Percentiles rank a stretch among this genome's conserved stretches.
phyloP scores from a whole-genome alignment of 2,888 invertebrate genomes.

The Metellina segmentata region DNA sequence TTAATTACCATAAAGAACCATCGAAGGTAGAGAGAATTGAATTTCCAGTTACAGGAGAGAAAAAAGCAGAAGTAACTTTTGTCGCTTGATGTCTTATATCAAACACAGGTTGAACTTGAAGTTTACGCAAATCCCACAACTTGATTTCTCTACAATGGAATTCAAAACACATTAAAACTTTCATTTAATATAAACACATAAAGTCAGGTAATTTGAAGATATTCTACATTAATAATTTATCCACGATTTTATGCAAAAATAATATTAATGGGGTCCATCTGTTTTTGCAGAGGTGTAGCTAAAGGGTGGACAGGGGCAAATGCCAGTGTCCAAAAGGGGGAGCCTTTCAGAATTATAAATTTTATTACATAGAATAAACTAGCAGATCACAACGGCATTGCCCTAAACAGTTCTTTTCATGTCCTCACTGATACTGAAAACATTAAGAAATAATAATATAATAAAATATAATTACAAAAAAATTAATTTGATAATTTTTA shows the following conservation, averaged over 20 bases:
- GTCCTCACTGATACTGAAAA: too few species aligned
- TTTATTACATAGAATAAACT: too few species aligned
- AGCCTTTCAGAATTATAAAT: too few species aligned
- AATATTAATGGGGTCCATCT: too few species aligned
- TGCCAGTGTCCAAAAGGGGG: too few species aligned
- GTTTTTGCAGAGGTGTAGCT: too few species aligned
- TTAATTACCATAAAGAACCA: constrained; percentile 80
- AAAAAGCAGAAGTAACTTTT: constrained; percentile 81
- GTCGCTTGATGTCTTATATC: constrained; percentile 78
- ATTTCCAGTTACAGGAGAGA: constrained; percentile 81
- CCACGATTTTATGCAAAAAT: background rate
- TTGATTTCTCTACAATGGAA: constrained; percentile 78
- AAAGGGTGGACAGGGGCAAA: too few species aligned
- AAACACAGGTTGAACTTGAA: constrained; percentile 79
- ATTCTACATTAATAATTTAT: background rate
- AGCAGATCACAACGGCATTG: too few species aligned
- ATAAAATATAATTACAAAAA: too few species aligned
- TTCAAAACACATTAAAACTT: background rate
- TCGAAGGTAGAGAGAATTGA: constrained; percentile 81
- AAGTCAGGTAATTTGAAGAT: background rate
- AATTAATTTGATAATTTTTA: too few species aligned
- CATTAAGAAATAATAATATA: too few species aligned
- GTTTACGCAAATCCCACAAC: constrained; percentile 81
- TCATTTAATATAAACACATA: background rate
- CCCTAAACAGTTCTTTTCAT: too few species aligned